Base-by-base conservation (phyloP, 2,113 vertebrate genomes). In the Cnemophilus loriae region DNA sequence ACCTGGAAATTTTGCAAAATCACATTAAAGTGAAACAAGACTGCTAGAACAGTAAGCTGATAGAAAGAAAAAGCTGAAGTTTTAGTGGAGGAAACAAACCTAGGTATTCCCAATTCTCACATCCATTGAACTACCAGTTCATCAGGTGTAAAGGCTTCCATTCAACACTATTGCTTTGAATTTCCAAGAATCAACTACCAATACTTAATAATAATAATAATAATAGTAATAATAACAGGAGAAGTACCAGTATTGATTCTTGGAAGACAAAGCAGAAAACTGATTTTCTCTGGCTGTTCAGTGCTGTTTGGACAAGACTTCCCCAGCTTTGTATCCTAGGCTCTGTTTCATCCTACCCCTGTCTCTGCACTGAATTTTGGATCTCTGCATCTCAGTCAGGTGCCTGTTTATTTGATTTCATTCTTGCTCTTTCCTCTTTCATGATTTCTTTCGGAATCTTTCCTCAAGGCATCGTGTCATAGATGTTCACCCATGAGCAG, bases 101-200 rank as follows among this genome's bases (percentile, higher is more conserved):
- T 18, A 77, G 1, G 1, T 64, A 24, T 56, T 68, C 16, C 6
- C 1, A 68, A 0, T 47, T 69, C 16, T 65, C 3, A 4, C 15
- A 12, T 35, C 13, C 4, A 1, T 28, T 4, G 2, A 13, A 7
- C 4, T 16, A 3, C 1, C 4, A 3, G 3, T 32, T 59, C n/a
- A 42, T 27, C 14, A 75, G 11, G 1, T 32, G 2, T 41, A 35
- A 12, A 10, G 23, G 9, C 7, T 67, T 78, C 75, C 11, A 19
- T 46, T 79, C 20, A 63, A 27, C 7, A n/a, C 1, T 50, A 10
- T 35, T 20, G 1, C n/a, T 17, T 37, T 57, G n/a, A 50, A 69
- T 70, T 73, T 78, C 19, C 17, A 89, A 26, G 11, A 20, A 41
- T 20, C 14, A 33, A 5, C 12, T 82, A 44, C 10, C 1, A 59